Percentiles rank a stretch among this genome's conserved stretches.
These are phyloP conservation scores for Globicephala melas DNA, from an alignment of 2,113 vertebrate genomes.

Conservation along the genomic window DNA sequence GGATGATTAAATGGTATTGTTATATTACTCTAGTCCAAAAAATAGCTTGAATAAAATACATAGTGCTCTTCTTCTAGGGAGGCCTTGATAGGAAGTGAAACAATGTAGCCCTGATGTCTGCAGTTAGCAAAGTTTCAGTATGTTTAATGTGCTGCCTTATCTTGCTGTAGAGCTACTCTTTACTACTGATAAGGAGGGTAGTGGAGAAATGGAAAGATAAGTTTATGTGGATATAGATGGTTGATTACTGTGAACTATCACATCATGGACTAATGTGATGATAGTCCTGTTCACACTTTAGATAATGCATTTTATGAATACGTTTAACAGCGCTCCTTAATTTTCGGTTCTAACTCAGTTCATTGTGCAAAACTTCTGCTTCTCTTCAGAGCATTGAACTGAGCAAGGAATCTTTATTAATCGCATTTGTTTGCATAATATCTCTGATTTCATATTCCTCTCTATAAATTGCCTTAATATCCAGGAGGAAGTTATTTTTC, in stretches of 20 bases:
- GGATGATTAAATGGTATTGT: not conserved
- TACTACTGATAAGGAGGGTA: not conserved
- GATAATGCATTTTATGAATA: not conserved
- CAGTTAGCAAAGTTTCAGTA: not conserved
- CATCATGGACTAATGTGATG: not conserved
- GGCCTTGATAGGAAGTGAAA: not conserved
- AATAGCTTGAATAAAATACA: not conserved
- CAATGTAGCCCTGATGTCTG: not conserved
- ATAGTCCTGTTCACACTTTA: not conserved
- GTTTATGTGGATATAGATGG: not conserved
- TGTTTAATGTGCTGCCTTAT: not conserved
- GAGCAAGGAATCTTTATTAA: not conserved
- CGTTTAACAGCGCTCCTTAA: not conserved
- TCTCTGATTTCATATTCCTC: not conserved
- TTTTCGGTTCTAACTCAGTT: not conserved
- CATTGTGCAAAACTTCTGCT: not conserved
- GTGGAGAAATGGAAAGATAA: not conserved
- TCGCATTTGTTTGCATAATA: not conserved
- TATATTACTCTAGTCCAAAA: not conserved
- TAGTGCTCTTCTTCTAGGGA: not conserved
- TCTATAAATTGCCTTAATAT: not conserved
- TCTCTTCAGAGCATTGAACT: not conserved
- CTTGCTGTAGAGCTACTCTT: not conserved
- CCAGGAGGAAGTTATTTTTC: conserved; percentile 34
- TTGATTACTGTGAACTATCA: not conserved